Evolutionary conservation across 2,888 invertebrate genomes (phyloP).

Genomic region (Eurois occulta): DNA sequence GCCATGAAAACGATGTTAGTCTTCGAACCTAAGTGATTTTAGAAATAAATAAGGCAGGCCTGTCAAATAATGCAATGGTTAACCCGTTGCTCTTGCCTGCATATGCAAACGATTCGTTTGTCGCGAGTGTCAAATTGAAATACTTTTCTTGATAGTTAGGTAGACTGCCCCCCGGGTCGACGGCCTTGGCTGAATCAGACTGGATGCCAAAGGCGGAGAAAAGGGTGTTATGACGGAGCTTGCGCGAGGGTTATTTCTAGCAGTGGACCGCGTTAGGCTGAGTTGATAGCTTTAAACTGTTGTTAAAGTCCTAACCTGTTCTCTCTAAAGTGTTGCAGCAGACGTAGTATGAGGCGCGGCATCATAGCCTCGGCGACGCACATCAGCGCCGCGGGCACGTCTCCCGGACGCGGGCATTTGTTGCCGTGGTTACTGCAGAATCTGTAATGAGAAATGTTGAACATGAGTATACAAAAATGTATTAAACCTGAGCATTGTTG

Average conservation of each 20-base stretch:
- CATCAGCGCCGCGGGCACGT: conserved; percentile 96
- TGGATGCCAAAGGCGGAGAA: neutral
- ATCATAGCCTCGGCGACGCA: conserved; percentile 98
- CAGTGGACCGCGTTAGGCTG: neutral
- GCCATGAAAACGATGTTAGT: neutral
- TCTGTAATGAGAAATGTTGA: conserved; percentile 83
- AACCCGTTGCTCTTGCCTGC: neutral
- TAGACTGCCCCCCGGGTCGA: neutral
- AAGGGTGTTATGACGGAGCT: neutral
- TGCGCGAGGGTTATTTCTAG: neutral
- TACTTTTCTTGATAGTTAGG: neutral
- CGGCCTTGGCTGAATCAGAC: neutral
- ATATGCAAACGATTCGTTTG: neutral
- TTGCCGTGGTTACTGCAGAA: conserved; percentile 98
- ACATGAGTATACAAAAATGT: neutral
- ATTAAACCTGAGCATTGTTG: neutral
- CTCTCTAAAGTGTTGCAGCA: conserved; percentile 97
- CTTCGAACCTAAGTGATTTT: neutral
- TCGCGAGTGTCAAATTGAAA: neutral
- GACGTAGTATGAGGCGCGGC: conserved; percentile 96
- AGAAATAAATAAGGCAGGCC: neutral
- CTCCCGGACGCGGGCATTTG: conserved; percentile 94
- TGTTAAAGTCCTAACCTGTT: conserved; percentile 89
- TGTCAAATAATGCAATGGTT: neutral
- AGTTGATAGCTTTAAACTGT: neutral